Base-by-base conservation (phyloP, 2,888 invertebrate species). In the Lypha dubia region DNA sequence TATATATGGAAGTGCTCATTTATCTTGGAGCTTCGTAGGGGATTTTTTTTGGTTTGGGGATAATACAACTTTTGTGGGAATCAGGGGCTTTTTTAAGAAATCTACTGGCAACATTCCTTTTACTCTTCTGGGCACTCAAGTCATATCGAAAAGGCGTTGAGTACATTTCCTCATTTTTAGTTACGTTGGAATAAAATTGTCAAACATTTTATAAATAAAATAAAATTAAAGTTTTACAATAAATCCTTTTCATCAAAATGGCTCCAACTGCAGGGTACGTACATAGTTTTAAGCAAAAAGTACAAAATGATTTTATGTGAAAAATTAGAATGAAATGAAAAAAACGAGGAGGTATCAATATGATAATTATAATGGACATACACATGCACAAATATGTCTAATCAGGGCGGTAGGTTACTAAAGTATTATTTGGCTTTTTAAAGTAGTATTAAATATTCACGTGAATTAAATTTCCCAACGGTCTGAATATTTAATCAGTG, bases 381-480 rank as follows among this genome's bases (percentile, higher is more conserved):
- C 63, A 79, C 41, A 53, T 8, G 46, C 24, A 28, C 17, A 2
- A 13, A 17, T 53, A 56, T 53, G 41, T 53, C 24, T 77, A 84
- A 77, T 81, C 84, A 84, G 84, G 77, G 84, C 81, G 76, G 81
- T 74, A 81, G 81, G 74, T 84, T 84, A 70, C 70, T 81, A 81
- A 83, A 76, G 68, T 80, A 7, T 74, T 60, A 24, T 67, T 68
- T 80, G 74, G 67, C 67, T 74, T 74, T 67, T 51, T 35, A 46
- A 11, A 32, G 5, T 28, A 28, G 28, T 28, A n/a, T n/a, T n/a
- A n/a, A n/a, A n/a, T n/a, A n/a, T 28, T 17, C 0, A 17, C 41
- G 15, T 24, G 38, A 41, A 41, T 53, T 22, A 24, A 9, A 41
- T 41, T 22, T 11, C 24, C 41, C n/a, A 22, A 6, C 51, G 20